Base-by-base conservation (phyloP, 2,797 vertebrate species). In the Neostethus bicornis region DNA sequence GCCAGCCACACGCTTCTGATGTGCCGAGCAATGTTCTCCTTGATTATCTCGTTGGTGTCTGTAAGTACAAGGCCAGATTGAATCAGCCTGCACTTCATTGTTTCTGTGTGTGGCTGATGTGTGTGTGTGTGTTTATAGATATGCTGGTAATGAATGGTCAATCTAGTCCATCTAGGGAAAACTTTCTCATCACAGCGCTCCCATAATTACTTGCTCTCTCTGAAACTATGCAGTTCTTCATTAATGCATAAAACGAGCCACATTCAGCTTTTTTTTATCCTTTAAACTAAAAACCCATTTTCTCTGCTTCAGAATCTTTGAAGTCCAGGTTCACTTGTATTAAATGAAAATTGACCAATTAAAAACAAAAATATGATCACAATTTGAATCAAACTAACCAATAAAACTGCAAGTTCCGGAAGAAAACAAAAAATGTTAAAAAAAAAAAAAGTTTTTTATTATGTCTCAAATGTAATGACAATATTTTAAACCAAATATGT, bases 61-160 rank as follows among this genome's bases (percentile, higher is more conserved):
- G 95, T 98, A 98, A 98, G 89, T 98, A 98, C 93, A 96, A 95
- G 94, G 93, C 94, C 93, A 97, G 94, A 97, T 96, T 98, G 94
- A 96, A 98, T 98, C 95, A 96, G 93, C 93, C 91, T 91, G 84
- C 90, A 89, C 92, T 95, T 93, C 90, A 93, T 94, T 89, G 94
- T 96, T 93, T 97, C 93, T 92, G 9, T 28, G 93, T 94, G 93
- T 91, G 93, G 93, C 94, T 93, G 92, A 92, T 93, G 90, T 92
- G 68, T 66, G 38, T 73, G 52, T 61, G 47, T 61, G 56, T 34
- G 57, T 21, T 10, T 44, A 35, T 51, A 85, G 89, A 26, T 87
- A 38, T 25, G 31, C 92, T 89, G 87, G 91, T 97, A 98, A 97
- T 98, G 93, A 97, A 97, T 97, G 95, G 93, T 92, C 96, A 98